These are phyloP conservation scores for Thaleichthys pacificus DNA, from an alignment of 2,797 vertebrate species.

Conservation along the genomic window DNA sequence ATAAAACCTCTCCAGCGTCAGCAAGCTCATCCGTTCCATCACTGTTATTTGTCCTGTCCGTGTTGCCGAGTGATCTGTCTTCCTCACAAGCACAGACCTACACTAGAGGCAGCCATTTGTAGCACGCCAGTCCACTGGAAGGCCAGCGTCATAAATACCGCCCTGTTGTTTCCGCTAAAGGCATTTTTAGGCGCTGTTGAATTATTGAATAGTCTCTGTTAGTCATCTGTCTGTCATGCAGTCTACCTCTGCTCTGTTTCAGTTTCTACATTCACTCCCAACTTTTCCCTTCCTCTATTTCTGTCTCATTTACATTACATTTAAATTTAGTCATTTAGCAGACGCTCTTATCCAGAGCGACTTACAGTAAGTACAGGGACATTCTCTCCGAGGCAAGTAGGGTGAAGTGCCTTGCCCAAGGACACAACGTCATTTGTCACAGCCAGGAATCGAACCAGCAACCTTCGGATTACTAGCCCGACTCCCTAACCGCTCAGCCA, in stretches of 20 bases:
- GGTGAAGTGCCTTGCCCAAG: no score
- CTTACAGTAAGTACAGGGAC: no score
- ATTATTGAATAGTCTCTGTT: background rate
- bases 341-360: no score
- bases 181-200: background rate
- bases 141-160: background rate
- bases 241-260: background rate
- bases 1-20: background rate
- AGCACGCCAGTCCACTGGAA: background rate
- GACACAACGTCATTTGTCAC: no score
- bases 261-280: no score
- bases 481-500: no score
- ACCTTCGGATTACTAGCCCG: no score
- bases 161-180: background rate
- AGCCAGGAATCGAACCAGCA: no score
- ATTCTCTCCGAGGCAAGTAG: no score
- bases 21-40: background rate
- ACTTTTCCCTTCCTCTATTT: background rate
- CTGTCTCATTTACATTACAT: no score
- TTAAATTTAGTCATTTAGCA: no score
- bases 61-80: background rate
- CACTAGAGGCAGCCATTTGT: background rate
- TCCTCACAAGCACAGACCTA: background rate
- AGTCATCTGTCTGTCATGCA: slow-evolving; percentile 2
- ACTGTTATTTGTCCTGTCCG: background rate